phyloP scores from a whole-genome alignment of 1,140 invertebrate species.

The Nautilus pompilius region DNA sequence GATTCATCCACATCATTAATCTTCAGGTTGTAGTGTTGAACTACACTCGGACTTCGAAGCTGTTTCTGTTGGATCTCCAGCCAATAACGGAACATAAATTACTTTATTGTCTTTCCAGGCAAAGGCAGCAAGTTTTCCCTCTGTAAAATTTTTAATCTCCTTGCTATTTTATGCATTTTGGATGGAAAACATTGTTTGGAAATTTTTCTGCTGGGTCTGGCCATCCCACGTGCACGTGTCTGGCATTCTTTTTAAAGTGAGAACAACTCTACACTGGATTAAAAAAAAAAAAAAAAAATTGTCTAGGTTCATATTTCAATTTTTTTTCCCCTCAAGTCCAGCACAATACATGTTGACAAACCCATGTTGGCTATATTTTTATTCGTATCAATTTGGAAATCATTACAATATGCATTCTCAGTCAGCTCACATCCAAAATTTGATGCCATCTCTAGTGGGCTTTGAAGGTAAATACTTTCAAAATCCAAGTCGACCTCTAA shows the following conservation, averaged over 20 bases:
- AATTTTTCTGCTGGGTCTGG: neutral
- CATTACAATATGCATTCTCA: constrained; percentile 9
- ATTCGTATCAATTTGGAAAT: constrained; percentile 5
- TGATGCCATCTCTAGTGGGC: constrained; percentile 9
- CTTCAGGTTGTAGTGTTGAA: too few species aligned
- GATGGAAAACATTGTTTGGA: neutral
- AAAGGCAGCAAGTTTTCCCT: neutral
- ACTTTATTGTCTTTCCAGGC: constrained; percentile 3
- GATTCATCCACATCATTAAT: too few species aligned
- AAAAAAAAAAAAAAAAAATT: too few species aligned
- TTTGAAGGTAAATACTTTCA: constrained; percentile 16
- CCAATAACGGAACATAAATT: neutral
- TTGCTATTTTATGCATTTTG: neutral
- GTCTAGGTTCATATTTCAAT: too few species aligned
- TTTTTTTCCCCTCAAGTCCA: too few species aligned
- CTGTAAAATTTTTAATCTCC: neutral
- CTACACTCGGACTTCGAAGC: too few species aligned
- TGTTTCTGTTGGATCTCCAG: neutral
- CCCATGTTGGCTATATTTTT: too few species aligned
- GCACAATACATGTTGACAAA: too few species aligned
- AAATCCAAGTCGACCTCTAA: constrained; percentile 11
- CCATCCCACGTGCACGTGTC: constrained; percentile 1
- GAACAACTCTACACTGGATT: too few species aligned
- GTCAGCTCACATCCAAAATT: constrained; percentile 13
- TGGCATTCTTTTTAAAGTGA: too few species aligned